These are phyloP conservation scores for Arenaria interpres DNA, from an alignment of 2,113 vertebrate species.

Conservation along the genomic window DNA sequence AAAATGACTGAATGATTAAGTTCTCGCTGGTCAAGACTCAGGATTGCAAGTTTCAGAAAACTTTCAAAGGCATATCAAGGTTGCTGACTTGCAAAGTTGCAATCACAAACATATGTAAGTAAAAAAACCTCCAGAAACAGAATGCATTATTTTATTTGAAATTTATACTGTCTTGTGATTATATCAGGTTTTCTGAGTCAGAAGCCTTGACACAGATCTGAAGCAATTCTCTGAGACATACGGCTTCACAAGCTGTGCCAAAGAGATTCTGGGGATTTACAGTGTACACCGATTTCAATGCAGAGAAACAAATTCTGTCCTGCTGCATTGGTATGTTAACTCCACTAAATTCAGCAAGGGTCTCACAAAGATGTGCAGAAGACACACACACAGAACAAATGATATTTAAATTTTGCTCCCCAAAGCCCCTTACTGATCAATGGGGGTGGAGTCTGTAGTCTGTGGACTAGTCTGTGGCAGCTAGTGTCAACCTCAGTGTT, in stretches of 20 bases:
- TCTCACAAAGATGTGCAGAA: background rate
- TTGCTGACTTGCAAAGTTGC: background rate
- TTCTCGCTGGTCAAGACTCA: background rate
- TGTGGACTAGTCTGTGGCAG: background rate
- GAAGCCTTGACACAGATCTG: conserved; percentile 8
- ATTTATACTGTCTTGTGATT: background rate
- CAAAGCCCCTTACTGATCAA: background rate
- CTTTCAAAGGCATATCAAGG: background rate
- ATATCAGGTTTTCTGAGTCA: background rate
- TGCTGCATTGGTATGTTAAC: background rate
- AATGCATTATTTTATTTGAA: background rate
- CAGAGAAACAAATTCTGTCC: background rate
- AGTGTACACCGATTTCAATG: background rate
- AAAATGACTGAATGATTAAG: background rate
- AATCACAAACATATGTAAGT: background rate
- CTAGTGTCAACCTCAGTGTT: background rate
- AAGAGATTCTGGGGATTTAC: background rate
- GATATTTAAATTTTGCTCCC: background rate
- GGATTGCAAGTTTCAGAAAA: background rate
- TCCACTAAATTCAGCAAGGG: background rate
- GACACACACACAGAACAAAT: background rate
- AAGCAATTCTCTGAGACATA: background rate
- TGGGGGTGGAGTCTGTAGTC: background rate
- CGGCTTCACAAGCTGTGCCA: background rate
- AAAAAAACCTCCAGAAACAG: background rate